These are phyloP conservation scores for Drosophila birchii DNA, from an alignment of 2,888 invertebrate species.

Conservation along the genomic window DNA sequence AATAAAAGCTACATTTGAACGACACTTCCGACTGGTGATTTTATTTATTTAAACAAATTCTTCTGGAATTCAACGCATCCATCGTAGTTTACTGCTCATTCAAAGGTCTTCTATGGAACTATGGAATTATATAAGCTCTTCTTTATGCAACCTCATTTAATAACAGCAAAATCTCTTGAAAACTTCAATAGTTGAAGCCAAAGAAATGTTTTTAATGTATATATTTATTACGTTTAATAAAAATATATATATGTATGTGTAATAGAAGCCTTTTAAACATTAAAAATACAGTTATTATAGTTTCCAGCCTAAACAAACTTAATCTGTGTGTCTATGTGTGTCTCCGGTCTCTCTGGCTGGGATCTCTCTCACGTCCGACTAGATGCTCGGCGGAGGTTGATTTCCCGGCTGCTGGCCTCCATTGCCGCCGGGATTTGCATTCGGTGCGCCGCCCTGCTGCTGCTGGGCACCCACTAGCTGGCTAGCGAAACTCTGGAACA, in stretches of 20 bases:
- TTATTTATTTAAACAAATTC: background rate
- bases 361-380: slow-evolving; percentile 30
- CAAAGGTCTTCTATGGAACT: background rate
- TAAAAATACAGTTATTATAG: slow-evolving; percentile 50
- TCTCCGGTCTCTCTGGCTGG: slow-evolving; percentile 14
- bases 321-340: slow-evolving; percentile 16
- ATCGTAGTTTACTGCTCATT: too few relatives aligned
- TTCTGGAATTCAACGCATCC: too few relatives aligned
- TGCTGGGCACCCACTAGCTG: slow-evolving; percentile 68
- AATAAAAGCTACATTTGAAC: slow-evolving; percentile 58
- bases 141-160: background rate
- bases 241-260: slow-evolving; percentile 64
- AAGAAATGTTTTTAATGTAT: slow-evolving; percentile 19
- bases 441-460: slow-evolving; percentile 33
- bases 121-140: background rate
- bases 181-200: slow-evolving; percentile 6
- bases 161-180: background rate
- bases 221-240: slow-evolving; percentile 70
- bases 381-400: slow-evolving; percentile 71
- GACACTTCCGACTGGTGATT: background rate
- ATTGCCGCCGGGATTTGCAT: slow-evolving; percentile 48
- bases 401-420: slow-evolving; percentile 68
- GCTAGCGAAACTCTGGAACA: slow-evolving; percentile 80
- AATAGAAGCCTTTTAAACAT: slow-evolving; percentile 62
- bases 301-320: slow-evolving; percentile 39